These are phyloP conservation scores for Aphelinus certus DNA, from an alignment of 1,140 invertebrate species.

Conservation along the genomic window DNA sequence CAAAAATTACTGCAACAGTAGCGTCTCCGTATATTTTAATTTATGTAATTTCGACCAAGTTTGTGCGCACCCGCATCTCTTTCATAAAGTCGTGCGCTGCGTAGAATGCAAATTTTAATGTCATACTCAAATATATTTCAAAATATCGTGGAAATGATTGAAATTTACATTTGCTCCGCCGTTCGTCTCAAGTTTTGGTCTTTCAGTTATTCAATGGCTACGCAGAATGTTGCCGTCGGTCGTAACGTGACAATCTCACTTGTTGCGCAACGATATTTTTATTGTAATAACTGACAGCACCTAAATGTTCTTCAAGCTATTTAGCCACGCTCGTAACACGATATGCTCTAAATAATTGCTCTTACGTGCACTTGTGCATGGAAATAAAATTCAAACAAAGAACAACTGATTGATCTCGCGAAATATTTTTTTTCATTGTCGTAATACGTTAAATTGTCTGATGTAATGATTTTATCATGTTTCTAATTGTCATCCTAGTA, in stretches of 20 bases:
- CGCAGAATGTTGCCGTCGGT: background rate
- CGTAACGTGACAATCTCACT: background rate
- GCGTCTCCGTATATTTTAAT: conserved; percentile 14
- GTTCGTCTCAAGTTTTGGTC: background rate
- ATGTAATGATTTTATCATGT: background rate
- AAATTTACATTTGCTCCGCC: conserved; percentile 17
- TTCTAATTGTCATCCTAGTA: no score
- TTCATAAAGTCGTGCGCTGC: background rate
- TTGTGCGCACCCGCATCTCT: background rate
- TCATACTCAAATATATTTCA: conserved; percentile 24
- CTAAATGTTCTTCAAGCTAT: conserved; percentile 5
- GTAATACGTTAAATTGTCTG: background rate
- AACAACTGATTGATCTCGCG: background rate
- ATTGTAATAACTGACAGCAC: background rate
- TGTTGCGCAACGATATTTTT: background rate
- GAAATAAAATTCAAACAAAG: background rate
- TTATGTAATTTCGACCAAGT: conserved; percentile 33
- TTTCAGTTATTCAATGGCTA: conserved; percentile 3
- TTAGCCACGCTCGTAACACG: conserved; percentile 4
- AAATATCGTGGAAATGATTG: conserved; percentile 21
- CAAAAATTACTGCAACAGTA: background rate
- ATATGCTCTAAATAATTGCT: background rate
- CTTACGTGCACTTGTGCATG: background rate
- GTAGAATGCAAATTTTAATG: conserved; percentile 27
- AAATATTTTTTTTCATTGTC: background rate